phyloP scores from a whole-genome alignment of 2,113 vertebrate genomes.

The Tor tambroides region DNA sequence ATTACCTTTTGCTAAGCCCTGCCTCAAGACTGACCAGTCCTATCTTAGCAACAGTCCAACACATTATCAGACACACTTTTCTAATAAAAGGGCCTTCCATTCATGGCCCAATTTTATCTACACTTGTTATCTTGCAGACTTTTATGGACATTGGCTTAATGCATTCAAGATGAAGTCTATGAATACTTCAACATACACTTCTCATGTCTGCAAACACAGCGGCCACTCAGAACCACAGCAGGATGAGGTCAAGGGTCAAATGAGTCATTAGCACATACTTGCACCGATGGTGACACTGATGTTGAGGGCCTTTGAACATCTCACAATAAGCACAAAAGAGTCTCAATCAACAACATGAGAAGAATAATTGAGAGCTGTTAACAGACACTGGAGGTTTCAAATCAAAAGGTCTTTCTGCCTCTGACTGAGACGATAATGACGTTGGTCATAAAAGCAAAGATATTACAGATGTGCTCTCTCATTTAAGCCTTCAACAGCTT shows the following conservation, averaged over 20 bases:
- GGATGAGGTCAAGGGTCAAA: slow-evolving; percentile 66
- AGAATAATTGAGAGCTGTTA: neutral
- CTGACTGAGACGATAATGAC: neutral
- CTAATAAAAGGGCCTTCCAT: too few species aligned
- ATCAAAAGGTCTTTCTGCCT: neutral
- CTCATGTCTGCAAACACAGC: neutral
- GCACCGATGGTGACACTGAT: slow-evolving; percentile 64
- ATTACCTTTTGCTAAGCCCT: too few species aligned
- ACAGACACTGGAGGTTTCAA: neutral
- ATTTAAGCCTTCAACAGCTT: neutral
- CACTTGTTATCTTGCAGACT: neutral
- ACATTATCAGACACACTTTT: too few species aligned
- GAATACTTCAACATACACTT: neutral
- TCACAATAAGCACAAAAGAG: neutral
- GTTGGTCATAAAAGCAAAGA: neutral
- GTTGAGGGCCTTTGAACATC: slow-evolving; percentile 15
- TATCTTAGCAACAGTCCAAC: too few species aligned
- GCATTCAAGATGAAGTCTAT: neutral
- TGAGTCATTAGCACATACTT: slow-evolving; percentile 62
- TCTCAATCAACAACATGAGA: slow-evolving; percentile 12
- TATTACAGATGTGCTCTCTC: neutral
- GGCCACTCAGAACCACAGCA: slow-evolving; percentile 39
- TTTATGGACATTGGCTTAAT: neutral
- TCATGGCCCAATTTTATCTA: too few species aligned
- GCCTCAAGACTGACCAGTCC: too few species aligned